phyloP scores from a whole-genome alignment of 2,113 vertebrate species.

The Hemicordylus capensis region DNA sequence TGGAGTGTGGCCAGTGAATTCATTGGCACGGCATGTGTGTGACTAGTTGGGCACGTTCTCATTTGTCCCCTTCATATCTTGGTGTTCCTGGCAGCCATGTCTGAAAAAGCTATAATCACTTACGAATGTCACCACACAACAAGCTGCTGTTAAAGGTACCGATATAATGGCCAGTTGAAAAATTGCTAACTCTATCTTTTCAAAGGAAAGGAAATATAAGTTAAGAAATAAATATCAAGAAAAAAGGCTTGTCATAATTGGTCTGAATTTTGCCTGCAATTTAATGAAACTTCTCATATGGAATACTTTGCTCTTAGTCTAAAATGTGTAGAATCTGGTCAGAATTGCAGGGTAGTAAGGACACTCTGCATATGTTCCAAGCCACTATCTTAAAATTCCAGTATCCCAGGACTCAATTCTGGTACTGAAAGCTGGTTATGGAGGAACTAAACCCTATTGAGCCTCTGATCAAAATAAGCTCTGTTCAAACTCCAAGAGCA shows the following conservation, averaged over 20 bases:
- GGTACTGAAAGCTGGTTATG: neutral
- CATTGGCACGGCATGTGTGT: too few species aligned
- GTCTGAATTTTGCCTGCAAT: slow-evolving; percentile 30
- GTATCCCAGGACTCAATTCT: neutral
- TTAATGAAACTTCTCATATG: neutral
- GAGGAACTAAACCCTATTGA: neutral
- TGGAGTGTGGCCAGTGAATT: too few species aligned
- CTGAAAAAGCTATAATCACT: neutral
- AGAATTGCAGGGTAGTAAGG: neutral
- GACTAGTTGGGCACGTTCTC: too few species aligned
- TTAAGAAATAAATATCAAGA: neutral
- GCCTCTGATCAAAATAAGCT: slow-evolving; percentile 1
- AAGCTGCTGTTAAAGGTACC: neutral
- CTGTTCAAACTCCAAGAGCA: slow-evolving; percentile 32
- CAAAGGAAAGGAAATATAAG: neutral
- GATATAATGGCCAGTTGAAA: neutral
- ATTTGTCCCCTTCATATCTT: neutral
- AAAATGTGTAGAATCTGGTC: neutral
- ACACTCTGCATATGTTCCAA: neutral
- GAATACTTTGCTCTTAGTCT: too few species aligned
- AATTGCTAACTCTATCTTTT: neutral
- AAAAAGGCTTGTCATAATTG: slow-evolving; percentile 1
- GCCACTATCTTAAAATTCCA: neutral
- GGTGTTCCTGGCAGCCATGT: neutral
- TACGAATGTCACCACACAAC: neutral